Conservation (phyloP, 1,140 invertebrate genomes). For the Drosophila virilis region DNA sequence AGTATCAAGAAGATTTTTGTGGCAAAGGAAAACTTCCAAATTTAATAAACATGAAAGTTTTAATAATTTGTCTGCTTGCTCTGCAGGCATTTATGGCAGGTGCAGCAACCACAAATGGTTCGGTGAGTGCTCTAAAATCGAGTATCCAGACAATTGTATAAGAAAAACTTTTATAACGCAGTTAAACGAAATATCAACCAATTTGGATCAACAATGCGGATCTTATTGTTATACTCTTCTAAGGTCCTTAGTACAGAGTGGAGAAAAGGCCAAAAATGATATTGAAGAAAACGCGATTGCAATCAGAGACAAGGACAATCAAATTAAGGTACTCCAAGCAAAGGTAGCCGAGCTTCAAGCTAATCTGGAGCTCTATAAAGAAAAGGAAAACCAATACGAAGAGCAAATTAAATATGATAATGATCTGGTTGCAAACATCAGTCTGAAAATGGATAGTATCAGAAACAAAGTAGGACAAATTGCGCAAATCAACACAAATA, state of each 20-base stretch:
- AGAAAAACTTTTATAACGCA: background rate
- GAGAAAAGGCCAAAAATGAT: background rate
- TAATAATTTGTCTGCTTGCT: conserved; percentile 21
- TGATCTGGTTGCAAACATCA: conserved; percentile 6
- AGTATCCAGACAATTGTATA: background rate
- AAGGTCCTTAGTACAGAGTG: background rate
- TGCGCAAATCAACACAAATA: background rate
- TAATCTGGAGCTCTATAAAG: background rate
- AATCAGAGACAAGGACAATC: background rate
- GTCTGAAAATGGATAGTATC: conserved; percentile 3
- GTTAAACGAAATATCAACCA: background rate
- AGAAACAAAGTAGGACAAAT: conserved; percentile 15
- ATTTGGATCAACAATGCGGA: background rate
- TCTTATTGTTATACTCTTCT: conserved; percentile 2
- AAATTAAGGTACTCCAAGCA: conserved; percentile 10
- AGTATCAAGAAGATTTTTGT: background rate
- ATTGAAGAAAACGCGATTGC: background rate
- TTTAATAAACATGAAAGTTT: conserved; percentile 9
- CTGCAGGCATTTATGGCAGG: background rate
- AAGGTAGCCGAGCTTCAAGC: conserved; percentile 3
- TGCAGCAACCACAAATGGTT: background rate
- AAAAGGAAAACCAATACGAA: background rate
- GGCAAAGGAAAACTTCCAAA: background rate
- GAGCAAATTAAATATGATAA: background rate
- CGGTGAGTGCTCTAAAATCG: conserved; percentile 3